Conservation (phyloP, 2,113 vertebrate genomes). For the Butorides virescens region DNA sequence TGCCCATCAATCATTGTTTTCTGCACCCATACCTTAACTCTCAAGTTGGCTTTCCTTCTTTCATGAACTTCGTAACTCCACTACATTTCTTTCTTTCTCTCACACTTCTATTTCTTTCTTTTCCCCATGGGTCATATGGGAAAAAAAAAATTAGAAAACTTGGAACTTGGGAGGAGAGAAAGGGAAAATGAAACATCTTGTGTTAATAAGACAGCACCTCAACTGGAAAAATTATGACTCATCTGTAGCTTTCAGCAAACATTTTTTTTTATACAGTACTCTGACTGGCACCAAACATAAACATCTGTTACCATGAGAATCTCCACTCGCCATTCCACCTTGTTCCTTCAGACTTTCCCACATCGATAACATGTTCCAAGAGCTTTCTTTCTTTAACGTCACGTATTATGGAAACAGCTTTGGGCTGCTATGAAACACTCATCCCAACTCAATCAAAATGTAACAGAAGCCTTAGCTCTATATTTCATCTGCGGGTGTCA, state of each 20-base stretch:
- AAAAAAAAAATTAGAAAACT: background rate
- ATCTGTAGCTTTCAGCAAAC: background rate
- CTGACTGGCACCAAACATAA: background rate
- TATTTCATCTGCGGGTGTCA: background rate
- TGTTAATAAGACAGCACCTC: background rate
- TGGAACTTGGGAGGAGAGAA: background rate
- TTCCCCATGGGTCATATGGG: fast-evolving
- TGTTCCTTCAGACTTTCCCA: background rate
- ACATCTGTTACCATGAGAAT: background rate
- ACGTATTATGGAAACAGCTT: background rate
- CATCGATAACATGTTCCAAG: background rate
- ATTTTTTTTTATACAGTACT: background rate
- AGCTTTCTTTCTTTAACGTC: background rate
- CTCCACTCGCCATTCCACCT: background rate
- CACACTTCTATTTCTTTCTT: background rate
- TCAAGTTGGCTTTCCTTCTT: background rate
- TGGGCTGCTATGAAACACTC: background rate
- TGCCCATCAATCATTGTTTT: background rate
- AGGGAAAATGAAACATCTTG: background rate
- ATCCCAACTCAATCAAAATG: background rate
- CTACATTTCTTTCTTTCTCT: background rate
- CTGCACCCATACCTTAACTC: background rate
- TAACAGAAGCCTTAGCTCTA: background rate
- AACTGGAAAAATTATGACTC: background rate
- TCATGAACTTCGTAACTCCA: background rate